These are phyloP conservation scores for Trissolcus japonicus DNA, from an alignment of 2,888 invertebrate species.

Conservation along the genomic window DNA sequence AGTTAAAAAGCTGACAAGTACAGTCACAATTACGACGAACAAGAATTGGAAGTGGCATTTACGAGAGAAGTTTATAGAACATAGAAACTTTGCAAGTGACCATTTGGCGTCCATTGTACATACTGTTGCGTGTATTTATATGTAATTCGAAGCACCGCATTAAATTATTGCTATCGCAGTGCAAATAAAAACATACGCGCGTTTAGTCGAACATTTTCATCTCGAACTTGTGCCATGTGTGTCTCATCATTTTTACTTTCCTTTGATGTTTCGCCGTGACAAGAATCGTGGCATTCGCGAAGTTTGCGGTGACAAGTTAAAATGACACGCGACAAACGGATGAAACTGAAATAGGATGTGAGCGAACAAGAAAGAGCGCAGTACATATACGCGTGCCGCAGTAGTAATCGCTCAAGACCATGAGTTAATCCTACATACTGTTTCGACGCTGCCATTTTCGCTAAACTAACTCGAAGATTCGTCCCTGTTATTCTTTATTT, in stretches of 20 bases:
- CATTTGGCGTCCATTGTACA: conserved; percentile 51
- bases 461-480: conserved; percentile 60
- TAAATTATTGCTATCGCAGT: neutral
- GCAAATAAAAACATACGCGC: conserved; percentile 17
- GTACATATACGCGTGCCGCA: conserved; percentile 61
- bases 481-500: conserved; percentile 60
- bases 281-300: conserved; percentile 16
- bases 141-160: neutral
- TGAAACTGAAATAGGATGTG: conserved; percentile 56
- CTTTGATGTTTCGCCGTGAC: conserved; percentile 22
- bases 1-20: conserved; percentile 46
- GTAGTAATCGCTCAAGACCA: conserved; percentile 66
- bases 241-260: conserved; percentile 9
- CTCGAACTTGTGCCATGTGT: neutral
- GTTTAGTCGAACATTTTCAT: too few relatives aligned
- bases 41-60: conserved; percentile 55
- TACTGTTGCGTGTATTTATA: conserved; percentile 39
- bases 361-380: conserved; percentile 49
- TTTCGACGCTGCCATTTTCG: conserved; percentile 39
- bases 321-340: conserved; percentile 54
- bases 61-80: conserved; percentile 50
- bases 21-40: conserved; percentile 45
- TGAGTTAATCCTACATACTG: conserved; percentile 59
- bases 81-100: conserved; percentile 49
- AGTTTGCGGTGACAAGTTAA: conserved; percentile 32